Base-by-base conservation (phyloP, 1,140 invertebrate species). In the Trissolcus basalis region DNA sequence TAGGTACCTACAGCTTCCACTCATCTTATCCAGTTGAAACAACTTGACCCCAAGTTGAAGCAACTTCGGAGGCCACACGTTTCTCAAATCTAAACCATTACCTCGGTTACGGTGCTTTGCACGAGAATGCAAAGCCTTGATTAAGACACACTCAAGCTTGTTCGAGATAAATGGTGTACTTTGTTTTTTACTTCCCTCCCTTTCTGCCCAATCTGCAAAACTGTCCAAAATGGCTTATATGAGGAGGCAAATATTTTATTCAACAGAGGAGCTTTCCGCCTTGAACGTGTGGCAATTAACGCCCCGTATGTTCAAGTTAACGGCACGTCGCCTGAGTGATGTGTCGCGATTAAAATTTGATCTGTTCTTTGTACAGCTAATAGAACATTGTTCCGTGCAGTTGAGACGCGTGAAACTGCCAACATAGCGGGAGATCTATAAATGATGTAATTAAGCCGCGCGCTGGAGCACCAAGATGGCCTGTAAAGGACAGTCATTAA, bases 61-160 rank as follows among this genome's bases (percentile, higher is more conserved):
- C 76, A 83, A 88, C 80, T 86, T 86, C 63, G 78, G 68, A 80
- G 81, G 80, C 84, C 81, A 83, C 80, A 84, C 80, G 82, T 85
- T 86, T 85, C 83, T 85, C 85, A 83, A 85, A 85, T 86, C 81
- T 84, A 69, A 71, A 71, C 51, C 61, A 68, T 75, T 67, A 75
- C 63, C 68, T 60, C 54, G 44, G 59, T 72, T 78, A 64, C 39
- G 61, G 54, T 49, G 32, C 60, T 74, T 74, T 39, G 19, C 19
- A 27, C 59, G 71, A 64, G 55, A 71, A 71, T 71, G 59, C 49
- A 50, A 59, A 53, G 19, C 58, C 27, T 33, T 63, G 49, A 74
- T 77, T 65, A 67, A 60, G 61, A 44, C 14, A 8, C 35, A 41
- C 43, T 47, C 33, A 32, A 9, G 2, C 49, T 67, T 33, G 53